phyloP scores from a whole-genome alignment of 2,888 invertebrate genomes.

The Oxyteleia sp. region DNA sequence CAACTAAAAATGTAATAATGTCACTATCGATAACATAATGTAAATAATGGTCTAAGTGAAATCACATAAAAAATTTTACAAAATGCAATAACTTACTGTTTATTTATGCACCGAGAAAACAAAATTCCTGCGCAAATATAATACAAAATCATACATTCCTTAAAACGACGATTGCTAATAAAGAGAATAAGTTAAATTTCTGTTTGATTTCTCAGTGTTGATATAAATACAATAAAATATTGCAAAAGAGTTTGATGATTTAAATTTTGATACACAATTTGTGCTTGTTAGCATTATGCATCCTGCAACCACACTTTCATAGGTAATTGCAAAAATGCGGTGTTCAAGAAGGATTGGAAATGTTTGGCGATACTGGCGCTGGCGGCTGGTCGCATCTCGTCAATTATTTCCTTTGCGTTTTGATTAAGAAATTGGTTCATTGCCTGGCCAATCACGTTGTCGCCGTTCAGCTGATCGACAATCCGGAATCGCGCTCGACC shows the following conservation, averaged over 20 bases:
- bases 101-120: neutral
- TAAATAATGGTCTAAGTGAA: neutral
- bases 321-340: constrained; percentile 92
- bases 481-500: constrained; percentile 92
- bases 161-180: neutral
- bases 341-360: constrained; percentile 92
- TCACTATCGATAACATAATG: neutral
- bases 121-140: neutral
- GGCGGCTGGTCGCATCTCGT: constrained; percentile 94
- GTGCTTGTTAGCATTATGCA: constrained; percentile 70
- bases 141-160: neutral
- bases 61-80: neutral
- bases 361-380: constrained; percentile 91
- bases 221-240: constrained; percentile 6
- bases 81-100: neutral
- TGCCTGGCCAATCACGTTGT: constrained; percentile 93
- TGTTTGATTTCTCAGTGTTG: neutral
- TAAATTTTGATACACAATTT: neutral
- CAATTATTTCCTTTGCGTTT: constrained; percentile 93
- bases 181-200: neutral
- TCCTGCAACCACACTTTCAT: constrained; percentile 91
- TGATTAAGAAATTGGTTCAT: constrained; percentile 95
- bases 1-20: neutral
- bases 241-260: neutral
- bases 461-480: constrained; percentile 92